Percentiles rank a stretch among this genome's conserved stretches.
Evolutionary conservation across 2,888 invertebrate genomes (phyloP).

Genomic region (Nineta flava): DNA sequence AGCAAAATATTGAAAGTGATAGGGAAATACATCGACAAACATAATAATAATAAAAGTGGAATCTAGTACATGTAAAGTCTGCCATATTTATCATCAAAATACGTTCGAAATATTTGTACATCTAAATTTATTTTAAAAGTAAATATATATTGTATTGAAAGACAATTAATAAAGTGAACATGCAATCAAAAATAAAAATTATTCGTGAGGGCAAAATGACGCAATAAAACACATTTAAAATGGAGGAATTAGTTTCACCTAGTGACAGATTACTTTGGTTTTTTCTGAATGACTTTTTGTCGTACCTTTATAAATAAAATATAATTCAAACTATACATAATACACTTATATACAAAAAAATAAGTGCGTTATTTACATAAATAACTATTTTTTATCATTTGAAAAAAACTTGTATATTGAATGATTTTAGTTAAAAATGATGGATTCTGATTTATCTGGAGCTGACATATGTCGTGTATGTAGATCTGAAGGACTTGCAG

Average conservation of each 20-base stretch:
- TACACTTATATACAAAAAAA: too few species aligned
- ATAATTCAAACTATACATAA: not conserved
- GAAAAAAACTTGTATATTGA: not conserved
- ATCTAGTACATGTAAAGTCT: not conserved
- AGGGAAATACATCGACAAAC: too few species aligned
- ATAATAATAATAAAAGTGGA: not conserved
- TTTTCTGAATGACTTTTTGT: not conserved
- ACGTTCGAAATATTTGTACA: not conserved
- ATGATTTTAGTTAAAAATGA: slow-evolving; percentile 11
- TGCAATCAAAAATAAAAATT: too few species aligned
- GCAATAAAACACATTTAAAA: not conserved
- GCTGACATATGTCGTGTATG: slow-evolving; percentile 96
- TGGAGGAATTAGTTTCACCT: not conserved
- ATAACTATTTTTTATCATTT: not conserved
- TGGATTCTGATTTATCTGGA: slow-evolving; percentile 36
- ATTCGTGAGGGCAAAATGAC: not conserved
- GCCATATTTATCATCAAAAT: not conserved
- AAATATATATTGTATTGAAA: too few species aligned
- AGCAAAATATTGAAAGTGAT: too few species aligned
- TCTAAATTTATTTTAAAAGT: too few species aligned
- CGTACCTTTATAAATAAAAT: not conserved
- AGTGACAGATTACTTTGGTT: not conserved
- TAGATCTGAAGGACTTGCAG: slow-evolving; percentile 81
- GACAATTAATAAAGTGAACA: too few species aligned
- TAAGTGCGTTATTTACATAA: not conserved